phyloP scores from a whole-genome alignment of 2,113 vertebrate species.

The Columba livia region DNA sequence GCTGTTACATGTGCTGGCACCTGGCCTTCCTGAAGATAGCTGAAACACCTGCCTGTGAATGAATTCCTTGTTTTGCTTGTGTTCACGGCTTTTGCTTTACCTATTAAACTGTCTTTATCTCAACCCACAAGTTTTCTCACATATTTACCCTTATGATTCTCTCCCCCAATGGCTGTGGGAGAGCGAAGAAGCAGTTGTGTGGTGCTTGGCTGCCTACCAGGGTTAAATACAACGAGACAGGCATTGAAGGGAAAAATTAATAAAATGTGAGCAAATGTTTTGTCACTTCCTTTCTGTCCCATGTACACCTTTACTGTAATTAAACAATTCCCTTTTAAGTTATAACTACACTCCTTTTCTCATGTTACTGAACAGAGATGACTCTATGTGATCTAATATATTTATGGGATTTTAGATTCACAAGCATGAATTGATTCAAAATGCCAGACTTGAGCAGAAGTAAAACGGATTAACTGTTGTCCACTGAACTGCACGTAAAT shows the following conservation, averaged over 20 bases:
- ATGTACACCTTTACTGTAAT: too few relatives aligned
- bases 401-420: background rate
- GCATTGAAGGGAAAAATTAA: background rate
- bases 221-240: background rate
- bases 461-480: background rate
- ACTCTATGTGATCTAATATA: fast-evolving
- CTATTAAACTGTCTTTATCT: background rate
- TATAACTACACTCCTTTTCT: background rate
- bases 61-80: background rate
- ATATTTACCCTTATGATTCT: fast-evolving
- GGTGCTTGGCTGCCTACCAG: too few relatives aligned
- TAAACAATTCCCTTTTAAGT: background rate
- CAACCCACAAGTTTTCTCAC: fast-evolving
- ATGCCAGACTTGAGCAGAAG: background rate
- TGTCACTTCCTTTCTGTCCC: too few relatives aligned
- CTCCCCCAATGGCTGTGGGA: too few relatives aligned
- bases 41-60: background rate
- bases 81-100: fast-evolving
- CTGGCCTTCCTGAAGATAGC: too few relatives aligned
- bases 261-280: fast-evolving
- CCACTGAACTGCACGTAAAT: background rate
- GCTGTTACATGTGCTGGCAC: too few relatives aligned
- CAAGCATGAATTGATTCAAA: fast-evolving
- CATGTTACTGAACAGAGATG: background rate
- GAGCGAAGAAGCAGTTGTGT: background rate